Evolutionary conservation across 2,797 vertebrate genomes (phyloP), one percentile per base, ranked within the genome.

Genomic region (Alca torda): DNA sequence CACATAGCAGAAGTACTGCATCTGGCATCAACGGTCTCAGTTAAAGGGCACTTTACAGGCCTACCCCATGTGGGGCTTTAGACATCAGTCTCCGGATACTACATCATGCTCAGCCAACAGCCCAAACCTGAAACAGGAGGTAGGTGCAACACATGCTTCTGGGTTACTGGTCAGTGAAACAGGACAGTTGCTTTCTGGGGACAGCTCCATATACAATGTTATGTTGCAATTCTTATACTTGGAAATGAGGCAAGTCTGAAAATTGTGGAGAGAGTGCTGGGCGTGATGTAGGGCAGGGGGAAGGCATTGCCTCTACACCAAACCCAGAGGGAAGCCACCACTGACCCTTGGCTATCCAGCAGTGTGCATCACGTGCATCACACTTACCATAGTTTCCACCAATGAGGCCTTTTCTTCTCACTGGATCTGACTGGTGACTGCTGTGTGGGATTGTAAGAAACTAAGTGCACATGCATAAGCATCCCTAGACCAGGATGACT

Each of bases 321-420:
- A 90, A 72, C 15, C 14, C 69, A 70, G 28, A 37, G 2, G 18
- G 48, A 88, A 90, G 68, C 41, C 68, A 59, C 54, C 65, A 30
- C 72, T 45, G 79, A 59, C 21, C 64, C 45, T 8, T 28, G 67
- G 60, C 26, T 78, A 16, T 43, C 45, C 1, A 10, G 37, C 74
- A 69, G 28, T 1, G 23, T 11, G 12, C 2, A 7, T 14, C 64
- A 59, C 4, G 3, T 5, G 13, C 2, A 7, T 37, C 67, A 60
- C 31, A 35, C 21, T 21, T 20, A 53, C 8, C 6, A 14, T 2
- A 17, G 15, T 19, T 84, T 69, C 63, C 51, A 82, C 35, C 45
- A 57, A 4, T 0, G 28, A 37, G 53, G 41, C 37, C 8, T 9
- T 23, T 77, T 69, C 72, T 26, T 87, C 79, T 41, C 54, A 46